Evolutionary conservation across 2,888 invertebrate species (phyloP).

Genomic region (Drosophila mimica): DNA sequence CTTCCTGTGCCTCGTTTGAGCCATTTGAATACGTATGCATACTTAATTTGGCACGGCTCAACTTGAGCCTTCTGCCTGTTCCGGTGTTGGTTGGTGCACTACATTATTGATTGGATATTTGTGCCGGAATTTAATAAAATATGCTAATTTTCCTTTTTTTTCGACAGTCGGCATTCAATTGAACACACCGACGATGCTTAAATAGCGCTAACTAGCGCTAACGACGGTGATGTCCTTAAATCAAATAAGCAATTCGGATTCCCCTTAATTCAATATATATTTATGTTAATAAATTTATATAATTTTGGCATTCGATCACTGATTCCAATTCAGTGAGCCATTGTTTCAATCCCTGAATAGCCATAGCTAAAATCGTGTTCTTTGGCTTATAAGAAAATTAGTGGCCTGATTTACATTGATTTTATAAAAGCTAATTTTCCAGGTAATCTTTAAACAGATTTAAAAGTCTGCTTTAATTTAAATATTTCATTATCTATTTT

Average conservation of each 20-base stretch:
- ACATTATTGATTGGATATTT: constrained; percentile 81
- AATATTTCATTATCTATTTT: neutral
- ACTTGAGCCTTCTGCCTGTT: constrained; percentile 49
- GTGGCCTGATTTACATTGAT: no score
- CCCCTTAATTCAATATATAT: neutral
- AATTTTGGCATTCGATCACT: neutral
- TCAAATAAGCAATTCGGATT: neutral
- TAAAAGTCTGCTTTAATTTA: neutral
- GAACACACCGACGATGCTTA: constrained; percentile 41
- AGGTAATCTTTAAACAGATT: neutral
- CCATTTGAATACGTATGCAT: constrained; percentile 80
- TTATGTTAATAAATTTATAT: neutral
- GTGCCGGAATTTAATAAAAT: constrained; percentile 79
- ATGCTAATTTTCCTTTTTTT: constrained; percentile 72
- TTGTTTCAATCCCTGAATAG: neutral
- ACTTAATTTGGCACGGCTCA: constrained; percentile 73
- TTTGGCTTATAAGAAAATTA: neutral
- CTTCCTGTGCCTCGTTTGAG: constrained; percentile 33
- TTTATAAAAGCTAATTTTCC: neutral
- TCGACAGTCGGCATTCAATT: constrained; percentile 60
- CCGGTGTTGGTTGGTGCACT: constrained; percentile 58
- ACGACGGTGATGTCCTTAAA: constrained; percentile 15
- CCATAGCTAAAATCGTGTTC: neutral
- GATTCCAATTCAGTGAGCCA: neutral
- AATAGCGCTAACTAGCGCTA: constrained; percentile 43